Evolutionary conservation across 1,140 invertebrate species (phyloP).

Genomic region (Formica exsecta): DNA sequence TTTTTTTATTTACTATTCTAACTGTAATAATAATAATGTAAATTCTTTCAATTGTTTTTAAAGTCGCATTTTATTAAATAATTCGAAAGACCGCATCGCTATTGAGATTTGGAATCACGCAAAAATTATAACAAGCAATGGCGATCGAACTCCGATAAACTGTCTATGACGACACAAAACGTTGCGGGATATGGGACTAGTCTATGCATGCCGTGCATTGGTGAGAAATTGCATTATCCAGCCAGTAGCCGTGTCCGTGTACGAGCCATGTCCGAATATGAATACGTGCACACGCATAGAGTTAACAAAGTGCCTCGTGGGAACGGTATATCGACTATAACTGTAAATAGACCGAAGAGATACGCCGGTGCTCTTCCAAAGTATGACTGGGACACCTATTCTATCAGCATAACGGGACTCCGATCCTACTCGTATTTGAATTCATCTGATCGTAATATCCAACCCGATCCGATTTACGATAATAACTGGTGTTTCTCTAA

Average conservation of each 20-base stretch:
- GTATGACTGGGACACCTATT: conserved; percentile 44
- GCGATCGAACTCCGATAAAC: conserved; percentile 57
- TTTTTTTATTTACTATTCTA: neutral
- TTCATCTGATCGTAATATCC: neutral
- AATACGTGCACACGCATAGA: conserved; percentile 20
- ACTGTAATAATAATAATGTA: neutral
- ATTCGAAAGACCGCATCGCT: neutral
- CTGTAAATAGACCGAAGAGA: conserved; percentile 71
- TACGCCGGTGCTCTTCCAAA: neutral
- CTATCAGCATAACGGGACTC: conserved; percentile 25
- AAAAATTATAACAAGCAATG: conserved; percentile 16
- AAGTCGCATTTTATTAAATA: neutral
- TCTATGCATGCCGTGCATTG: neutral
- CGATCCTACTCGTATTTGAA: conserved; percentile 49
- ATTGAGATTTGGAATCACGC: neutral
- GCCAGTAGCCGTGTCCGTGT: conserved; percentile 6
- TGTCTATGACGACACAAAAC: conserved; percentile 55
- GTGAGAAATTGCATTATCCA: conserved; percentile 54
- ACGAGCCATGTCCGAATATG: conserved; percentile 4
- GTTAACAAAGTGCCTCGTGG: conserved; percentile 69
- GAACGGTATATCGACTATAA: conserved; percentile 40
- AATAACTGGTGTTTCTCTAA: neutral
- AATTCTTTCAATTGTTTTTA: neutral
- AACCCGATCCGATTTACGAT: neutral
- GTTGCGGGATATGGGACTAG: neutral